These are phyloP conservation scores for Frankliniella intonsa DNA, from an alignment of 2,888 invertebrate genomes.

Conservation along the genomic window DNA sequence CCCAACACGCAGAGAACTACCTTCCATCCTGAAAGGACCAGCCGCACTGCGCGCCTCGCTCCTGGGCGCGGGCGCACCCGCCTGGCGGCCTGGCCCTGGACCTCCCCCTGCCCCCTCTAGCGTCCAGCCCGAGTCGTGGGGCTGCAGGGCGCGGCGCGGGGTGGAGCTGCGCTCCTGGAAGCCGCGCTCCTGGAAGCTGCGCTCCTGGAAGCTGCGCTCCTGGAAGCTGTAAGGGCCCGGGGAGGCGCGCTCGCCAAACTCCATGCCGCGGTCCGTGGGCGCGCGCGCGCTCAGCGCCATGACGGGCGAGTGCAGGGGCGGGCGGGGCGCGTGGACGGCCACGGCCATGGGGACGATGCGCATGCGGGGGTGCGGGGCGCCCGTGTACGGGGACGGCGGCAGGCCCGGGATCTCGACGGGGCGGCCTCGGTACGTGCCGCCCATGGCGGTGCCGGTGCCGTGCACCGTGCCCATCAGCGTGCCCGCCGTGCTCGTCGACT, in stretches of 20 bases:
- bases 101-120: not conserved
- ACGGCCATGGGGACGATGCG: slow-evolving; percentile 19
- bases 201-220: not conserved
- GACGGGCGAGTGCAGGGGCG: too few species aligned
- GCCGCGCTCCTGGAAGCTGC: not conserved
- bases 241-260: not conserved
- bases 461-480: not conserved
- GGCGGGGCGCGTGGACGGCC: not conserved
- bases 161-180: slow-evolving; percentile 9
- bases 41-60: slow-evolving; percentile 3
- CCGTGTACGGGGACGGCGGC: not conserved
- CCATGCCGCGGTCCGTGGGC: slow-evolving; percentile 14
- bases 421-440: not conserved
- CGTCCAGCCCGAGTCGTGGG: slow-evolving; percentile 9
- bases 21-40: not conserved
- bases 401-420: slow-evolving; percentile 12
- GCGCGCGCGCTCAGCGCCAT: slow-evolving; percentile 7
- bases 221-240: not conserved
- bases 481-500: not conserved
- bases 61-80: not conserved
- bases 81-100: not conserved
- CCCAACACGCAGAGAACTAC: not conserved
- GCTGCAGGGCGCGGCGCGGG: slow-evolving; percentile 15
- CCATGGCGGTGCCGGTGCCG: not conserved
- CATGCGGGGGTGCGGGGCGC: not conserved